Conservation (phyloP, 2,888 invertebrate genomes). For the Acanthosoma haemorrhoidale region DNA sequence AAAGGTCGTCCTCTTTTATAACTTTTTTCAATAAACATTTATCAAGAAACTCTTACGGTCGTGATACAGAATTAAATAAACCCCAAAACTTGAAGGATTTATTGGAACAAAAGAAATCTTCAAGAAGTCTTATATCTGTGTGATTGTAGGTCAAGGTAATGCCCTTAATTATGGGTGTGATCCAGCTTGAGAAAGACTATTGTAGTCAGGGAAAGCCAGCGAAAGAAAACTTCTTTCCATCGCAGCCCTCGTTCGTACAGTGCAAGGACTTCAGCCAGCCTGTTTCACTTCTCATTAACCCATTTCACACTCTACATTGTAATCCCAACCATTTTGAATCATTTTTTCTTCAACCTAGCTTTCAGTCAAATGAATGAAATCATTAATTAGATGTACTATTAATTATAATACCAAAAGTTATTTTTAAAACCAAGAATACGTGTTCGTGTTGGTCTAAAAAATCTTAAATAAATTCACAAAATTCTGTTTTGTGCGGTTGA, state of each 20-base stretch:
- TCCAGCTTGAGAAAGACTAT: conserved; percentile 14
- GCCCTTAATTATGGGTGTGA: conserved; percentile 12
- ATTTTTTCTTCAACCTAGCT: neutral
- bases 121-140: neutral
- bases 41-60: too few species aligned
- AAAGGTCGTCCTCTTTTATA: too few species aligned
- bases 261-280: neutral
- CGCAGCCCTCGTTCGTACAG: neutral
- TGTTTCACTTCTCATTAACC: conserved; percentile 14
- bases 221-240: neutral
- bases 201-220: neutral
- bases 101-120: neutral
- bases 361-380: neutral
- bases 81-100: neutral
- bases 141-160: conserved; percentile 1
- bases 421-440: too few species aligned
- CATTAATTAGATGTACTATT: neutral
- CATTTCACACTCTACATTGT: conserved; percentile 9
- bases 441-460: too few species aligned
- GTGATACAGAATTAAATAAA: too few species aligned
- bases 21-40: too few species aligned
- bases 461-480: too few species aligned
- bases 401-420: neutral
- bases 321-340: neutral
- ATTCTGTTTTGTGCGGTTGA: too few species aligned